Evolutionary conservation across 2,888 invertebrate species (phyloP).

Genomic region (Phyllotreta striolata): DNA sequence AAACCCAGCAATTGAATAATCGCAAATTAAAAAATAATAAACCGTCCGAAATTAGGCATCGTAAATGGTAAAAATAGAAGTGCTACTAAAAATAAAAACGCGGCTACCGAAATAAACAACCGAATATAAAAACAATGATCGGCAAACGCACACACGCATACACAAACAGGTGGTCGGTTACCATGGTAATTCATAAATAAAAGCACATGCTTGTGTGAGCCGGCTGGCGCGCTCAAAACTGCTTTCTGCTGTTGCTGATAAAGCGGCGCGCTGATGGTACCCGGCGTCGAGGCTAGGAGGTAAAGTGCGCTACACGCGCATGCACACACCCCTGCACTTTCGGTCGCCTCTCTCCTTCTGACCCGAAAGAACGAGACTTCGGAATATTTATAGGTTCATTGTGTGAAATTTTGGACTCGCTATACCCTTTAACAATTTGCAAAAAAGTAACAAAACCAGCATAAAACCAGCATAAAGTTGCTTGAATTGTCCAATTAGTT

Average conservation of each 20-base stretch:
- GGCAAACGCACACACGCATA: slow-evolving; percentile 6
- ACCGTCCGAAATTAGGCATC: no score
- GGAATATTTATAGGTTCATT: no score
- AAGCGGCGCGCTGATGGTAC: slow-evolving; percentile 25
- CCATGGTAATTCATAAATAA: slow-evolving; percentile 39
- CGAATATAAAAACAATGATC: slow-evolving; percentile 19
- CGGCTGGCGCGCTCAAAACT: slow-evolving; percentile 33
- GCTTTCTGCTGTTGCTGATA: slow-evolving; percentile 33
- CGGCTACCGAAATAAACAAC: slow-evolving; percentile 13
- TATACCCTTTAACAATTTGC: no score
- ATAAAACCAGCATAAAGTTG: no score
- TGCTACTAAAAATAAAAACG: slow-evolving; percentile 1
- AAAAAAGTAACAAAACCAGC: no score
- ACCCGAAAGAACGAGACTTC: slow-evolving; percentile 12
- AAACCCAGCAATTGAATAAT: no score
- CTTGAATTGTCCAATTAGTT: no score
- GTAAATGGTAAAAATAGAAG: no score
- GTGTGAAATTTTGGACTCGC: no score
- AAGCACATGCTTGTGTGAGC: slow-evolving; percentile 27
- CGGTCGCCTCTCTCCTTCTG: slow-evolving; percentile 9
- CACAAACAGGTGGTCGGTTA: slow-evolving; percentile 41
- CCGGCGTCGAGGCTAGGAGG: slow-evolving; percentile 37
- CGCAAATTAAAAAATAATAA: no score
- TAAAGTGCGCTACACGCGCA: slow-evolving; percentile 26
- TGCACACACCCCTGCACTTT: slow-evolving; percentile 14